Percentiles rank a stretch among this genome's conserved stretches.
phyloP scores from a whole-genome alignment of 1,140 invertebrate species.

The Hyles euphorbiae region DNA sequence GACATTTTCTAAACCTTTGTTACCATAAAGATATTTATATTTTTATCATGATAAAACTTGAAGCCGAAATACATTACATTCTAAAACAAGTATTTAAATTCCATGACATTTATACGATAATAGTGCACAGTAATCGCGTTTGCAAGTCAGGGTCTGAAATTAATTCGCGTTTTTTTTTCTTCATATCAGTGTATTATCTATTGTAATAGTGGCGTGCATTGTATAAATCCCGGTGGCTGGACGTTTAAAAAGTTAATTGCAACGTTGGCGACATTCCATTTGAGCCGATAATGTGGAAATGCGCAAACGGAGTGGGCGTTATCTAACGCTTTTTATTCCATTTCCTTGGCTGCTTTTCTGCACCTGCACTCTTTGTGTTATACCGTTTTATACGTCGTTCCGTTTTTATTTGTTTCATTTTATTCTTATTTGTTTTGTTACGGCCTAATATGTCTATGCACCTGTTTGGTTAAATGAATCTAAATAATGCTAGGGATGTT shows the following conservation, averaged over 20 bases:
- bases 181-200: too few species aligned
- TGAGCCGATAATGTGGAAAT: slow-evolving; percentile 37
- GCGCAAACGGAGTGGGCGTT: slow-evolving; percentile 26
- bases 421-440: slow-evolving; percentile 4
- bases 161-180: too few species aligned
- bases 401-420: neutral
- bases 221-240: slow-evolving; percentile 12
- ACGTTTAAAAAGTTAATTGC: slow-evolving; percentile 35
- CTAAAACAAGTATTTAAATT: too few species aligned
- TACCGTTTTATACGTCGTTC: slow-evolving; percentile 1
- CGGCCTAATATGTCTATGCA: neutral
- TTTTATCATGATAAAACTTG: too few species aligned
- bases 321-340: slow-evolving; percentile 34
- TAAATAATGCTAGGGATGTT: too few species aligned
- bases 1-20: too few species aligned
- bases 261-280: slow-evolving; percentile 29
- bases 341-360: slow-evolving; percentile 23
- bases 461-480: too few species aligned
- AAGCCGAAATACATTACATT: too few species aligned
- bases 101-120: too few species aligned
- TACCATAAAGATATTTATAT: too few species aligned
- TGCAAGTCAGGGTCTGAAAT: too few species aligned
- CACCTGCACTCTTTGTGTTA: slow-evolving; percentile 25
- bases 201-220: neutral
- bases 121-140: too few species aligned